Conservation (phyloP, 1,140 invertebrate species). For the Glomeris maerens region DNA sequence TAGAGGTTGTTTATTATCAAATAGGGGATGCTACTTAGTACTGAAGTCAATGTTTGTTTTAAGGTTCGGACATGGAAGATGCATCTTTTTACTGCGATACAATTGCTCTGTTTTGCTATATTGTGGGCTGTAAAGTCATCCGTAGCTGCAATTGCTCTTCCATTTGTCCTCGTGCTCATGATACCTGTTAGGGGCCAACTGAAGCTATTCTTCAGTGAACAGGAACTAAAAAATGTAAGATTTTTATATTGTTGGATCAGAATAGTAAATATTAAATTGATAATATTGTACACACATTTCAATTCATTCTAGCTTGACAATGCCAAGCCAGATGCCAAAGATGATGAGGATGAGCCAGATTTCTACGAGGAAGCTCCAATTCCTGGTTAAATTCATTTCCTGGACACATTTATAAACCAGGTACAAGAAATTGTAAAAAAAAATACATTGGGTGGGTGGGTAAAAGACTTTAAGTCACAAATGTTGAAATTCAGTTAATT, state of each 20-base stretch:
- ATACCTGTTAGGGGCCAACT: constrained; percentile 68
- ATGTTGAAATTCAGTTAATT: no score
- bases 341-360: constrained; percentile 74
- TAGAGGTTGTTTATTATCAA: no score
- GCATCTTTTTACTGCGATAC: constrained; percentile 77
- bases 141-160: constrained; percentile 67
- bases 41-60: no score
- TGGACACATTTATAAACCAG: no score
- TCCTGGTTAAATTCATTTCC: constrained; percentile 50
- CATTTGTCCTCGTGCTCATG: constrained; percentile 81
- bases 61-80: constrained; percentile 79
- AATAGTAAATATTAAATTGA: constrained; percentile 10
- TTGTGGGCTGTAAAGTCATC: constrained; percentile 83
- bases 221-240: constrained; percentile 67
- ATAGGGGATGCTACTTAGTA: no score
- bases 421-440: no score
- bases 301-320: constrained; percentile 51
- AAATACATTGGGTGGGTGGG: no score
- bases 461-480: no score
- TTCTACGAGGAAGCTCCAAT: constrained; percentile 52
- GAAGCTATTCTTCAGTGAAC: constrained; percentile 52
- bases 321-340: constrained; percentile 48
- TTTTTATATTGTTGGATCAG: neutral
- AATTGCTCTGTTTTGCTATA: constrained; percentile 56
- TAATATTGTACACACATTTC: constrained; percentile 17